Conservation (phyloP, 2,113 vertebrate species). For the Nannospalax galili region DNA sequence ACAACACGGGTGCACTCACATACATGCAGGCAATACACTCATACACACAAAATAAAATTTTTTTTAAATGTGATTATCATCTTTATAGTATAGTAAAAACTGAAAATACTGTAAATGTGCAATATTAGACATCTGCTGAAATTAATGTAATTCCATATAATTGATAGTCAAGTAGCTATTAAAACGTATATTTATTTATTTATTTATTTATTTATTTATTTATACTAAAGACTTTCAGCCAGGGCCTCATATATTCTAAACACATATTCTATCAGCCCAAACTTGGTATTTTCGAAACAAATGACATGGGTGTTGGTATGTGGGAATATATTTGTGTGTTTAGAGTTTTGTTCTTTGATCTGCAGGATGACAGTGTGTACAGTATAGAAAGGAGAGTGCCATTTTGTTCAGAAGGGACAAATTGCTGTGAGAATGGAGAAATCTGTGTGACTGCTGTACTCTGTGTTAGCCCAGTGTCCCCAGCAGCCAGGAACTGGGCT, state of each 20-base stretch:
- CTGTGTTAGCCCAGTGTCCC: background rate
- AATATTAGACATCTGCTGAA: background rate
- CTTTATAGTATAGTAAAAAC: slow-evolving; percentile 7
- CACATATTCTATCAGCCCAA: background rate
- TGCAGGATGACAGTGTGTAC: background rate
- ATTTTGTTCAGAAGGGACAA: background rate
- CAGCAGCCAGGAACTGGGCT: background rate
- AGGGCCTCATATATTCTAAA: background rate
- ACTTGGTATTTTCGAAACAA: background rate
- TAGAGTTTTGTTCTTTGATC: background rate
- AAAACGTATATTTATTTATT: background rate
- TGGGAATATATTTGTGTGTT: background rate
- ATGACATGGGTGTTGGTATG: background rate
- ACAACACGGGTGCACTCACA: too few species aligned
- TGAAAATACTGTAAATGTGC: slow-evolving; percentile 7
- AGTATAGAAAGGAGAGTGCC: background rate
- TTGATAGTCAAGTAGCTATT: background rate
- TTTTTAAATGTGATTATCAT: background rate
- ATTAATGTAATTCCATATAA: background rate
- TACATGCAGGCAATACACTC: too few species aligned
- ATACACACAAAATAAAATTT: too few species aligned
- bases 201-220: background rate
- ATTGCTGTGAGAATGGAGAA: background rate
- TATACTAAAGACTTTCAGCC: background rate
- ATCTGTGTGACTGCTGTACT: background rate